Conservation (phyloP, 1,140 invertebrate species). For the Drosophila santomea region DNA sequence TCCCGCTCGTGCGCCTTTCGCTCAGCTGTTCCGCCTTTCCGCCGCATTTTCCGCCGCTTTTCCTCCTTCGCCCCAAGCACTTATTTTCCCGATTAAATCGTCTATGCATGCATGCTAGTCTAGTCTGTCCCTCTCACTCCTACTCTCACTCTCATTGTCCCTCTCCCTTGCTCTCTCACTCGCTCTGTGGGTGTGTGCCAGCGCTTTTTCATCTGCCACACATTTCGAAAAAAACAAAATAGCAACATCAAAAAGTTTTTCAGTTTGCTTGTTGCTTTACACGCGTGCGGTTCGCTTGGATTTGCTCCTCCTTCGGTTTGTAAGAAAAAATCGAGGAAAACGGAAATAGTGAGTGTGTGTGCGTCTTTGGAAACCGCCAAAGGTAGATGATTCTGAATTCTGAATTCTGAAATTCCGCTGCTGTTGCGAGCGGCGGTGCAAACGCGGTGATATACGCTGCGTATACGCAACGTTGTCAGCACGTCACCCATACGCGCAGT, state of each 20-base stretch:
- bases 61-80: conserved; percentile 16
- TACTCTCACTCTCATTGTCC: not conserved
- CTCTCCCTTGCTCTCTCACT: conserved; percentile 5
- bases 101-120: conserved; percentile 47
- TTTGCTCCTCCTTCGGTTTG: conserved; percentile 1
- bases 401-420: conserved; percentile 33
- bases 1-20: conserved; percentile 63
- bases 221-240: conserved; percentile 75
- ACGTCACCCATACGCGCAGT: conserved; percentile 23
- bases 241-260: conserved; percentile 81
- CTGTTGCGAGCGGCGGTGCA: conserved; percentile 72
- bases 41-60: conserved; percentile 4
- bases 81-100: conserved; percentile 70
- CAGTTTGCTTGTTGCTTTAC: conserved; percentile 82
- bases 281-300: conserved; percentile 72
- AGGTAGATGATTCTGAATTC: conserved; percentile 65
- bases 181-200: conserved; percentile 30
- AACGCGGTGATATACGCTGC: conserved; percentile 53
- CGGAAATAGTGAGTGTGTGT: conserved; percentile 1
- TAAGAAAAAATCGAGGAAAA: not conserved
- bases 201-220: conserved; percentile 72
- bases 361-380: conserved; percentile 44
- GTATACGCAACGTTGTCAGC: conserved; percentile 65
- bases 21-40: conserved; percentile 48
- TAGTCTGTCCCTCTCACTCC: not conserved